Base-by-base conservation (phyloP, 2,113 vertebrate species). In the Myiozetetes cayanensis region DNA sequence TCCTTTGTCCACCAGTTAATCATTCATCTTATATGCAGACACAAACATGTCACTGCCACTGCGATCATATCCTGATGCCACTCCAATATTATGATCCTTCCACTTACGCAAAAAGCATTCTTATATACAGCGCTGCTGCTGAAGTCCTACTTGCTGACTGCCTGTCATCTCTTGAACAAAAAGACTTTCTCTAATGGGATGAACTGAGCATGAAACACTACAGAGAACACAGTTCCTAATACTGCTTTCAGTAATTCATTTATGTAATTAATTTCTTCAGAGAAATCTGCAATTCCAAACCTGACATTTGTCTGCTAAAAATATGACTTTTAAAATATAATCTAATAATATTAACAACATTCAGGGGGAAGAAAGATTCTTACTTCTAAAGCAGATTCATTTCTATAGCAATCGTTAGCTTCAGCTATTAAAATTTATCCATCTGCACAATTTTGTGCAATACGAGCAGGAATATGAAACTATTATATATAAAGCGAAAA, bases 151-250 rank as follows among this genome's bases (percentile, higher is more conserved):
- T 68, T 90, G 61, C 49, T 28, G 35, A 74, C 44, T 78, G 72
- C 47, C 68, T 88, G 53, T 84, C 88, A 90, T 41, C 82, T 89
- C 44, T 74, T 14, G 22, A 90, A 90, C n/a, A 89, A 84, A 95
- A 91, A 52, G 12, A 70, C 19, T 14, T 91, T 49, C 58, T 77
- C 63, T 63, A 77, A 71, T 35, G 52, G 59, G 52, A 77, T 55
- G 74, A 89, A 35, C 37, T 56, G 56, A 85, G 77, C 61, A 58
- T 2, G 28, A 92, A 84, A 80, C 30, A 67, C 59, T 23, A 49
- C 21, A 46, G 30, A 66, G 28, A 93, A 79, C 41, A 56, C 27
- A 31, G 24, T 28, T 84, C 20, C 47, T 61, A 44, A 52, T 61
- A 77, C 14, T 61, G 59, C 52, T 75, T 88, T 90, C 75, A 65